Evolutionary conservation across 1,140 invertebrate species (phyloP).

Genomic region (Orchesella cincta): DNA sequence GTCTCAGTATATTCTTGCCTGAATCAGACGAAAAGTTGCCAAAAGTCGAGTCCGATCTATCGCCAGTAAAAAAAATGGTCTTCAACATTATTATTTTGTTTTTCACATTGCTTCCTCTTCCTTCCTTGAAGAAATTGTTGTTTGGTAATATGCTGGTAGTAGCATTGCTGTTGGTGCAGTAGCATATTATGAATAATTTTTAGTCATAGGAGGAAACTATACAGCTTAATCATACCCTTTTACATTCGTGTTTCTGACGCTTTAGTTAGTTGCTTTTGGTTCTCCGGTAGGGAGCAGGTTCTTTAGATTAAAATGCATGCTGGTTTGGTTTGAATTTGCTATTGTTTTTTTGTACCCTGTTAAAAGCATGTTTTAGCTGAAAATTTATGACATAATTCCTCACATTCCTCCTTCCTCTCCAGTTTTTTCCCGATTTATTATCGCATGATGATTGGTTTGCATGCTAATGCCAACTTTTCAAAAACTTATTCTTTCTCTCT

Average conservation of each 20-base stretch:
- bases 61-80: no score
- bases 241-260: neutral
- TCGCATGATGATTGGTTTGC: constrained; percentile 9
- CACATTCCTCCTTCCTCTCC: neutral
- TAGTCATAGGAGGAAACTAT: neutral
- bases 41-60: no score
- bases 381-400: constrained; percentile 16
- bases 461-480: neutral
- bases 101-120: no score
- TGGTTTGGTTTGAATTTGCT: no score
- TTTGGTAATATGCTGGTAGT: no score
- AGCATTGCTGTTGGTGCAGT: neutral
- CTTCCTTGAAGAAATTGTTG: no score
- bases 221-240: neutral
- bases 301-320: no score
- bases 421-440: neutral
- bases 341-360: neutral
- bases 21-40: no score
- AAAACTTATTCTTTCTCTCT: neutral
- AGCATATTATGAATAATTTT: neutral
- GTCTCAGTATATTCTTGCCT: neutral
- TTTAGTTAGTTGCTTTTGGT: neutral
- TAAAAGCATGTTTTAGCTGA: neutral
- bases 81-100: no score
- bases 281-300: no score